Evolutionary conservation across 1,140 invertebrate species (phyloP).

Genomic region (Drosophila saltans): DNA sequence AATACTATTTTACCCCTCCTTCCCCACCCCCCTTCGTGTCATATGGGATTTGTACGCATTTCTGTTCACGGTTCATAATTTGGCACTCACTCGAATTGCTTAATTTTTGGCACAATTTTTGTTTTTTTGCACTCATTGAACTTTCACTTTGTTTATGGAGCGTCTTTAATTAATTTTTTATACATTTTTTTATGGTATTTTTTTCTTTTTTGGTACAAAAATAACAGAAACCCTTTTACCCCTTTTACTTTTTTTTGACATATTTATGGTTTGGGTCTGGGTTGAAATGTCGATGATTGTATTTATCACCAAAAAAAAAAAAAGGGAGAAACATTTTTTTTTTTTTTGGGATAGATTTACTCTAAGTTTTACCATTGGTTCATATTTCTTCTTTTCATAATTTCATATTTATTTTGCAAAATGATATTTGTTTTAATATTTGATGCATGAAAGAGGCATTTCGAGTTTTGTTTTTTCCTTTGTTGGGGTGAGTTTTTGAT

Average conservation of each 20-base stretch:
- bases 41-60: conserved; percentile 46
- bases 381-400: conserved; percentile 51
- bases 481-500: not conserved
- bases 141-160: conserved; percentile 65
- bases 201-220: conserved; percentile 52
- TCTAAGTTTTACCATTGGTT: conserved; percentile 44
- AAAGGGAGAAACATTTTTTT: conserved; percentile 25
- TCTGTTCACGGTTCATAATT: conserved; percentile 51
- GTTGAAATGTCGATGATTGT: conserved; percentile 41
- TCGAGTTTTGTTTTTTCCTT: not conserved
- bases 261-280: conserved; percentile 54
- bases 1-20: not conserved
- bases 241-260: conserved; percentile 48
- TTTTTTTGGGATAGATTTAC: conserved; percentile 56
- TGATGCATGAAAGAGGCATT: conserved; percentile 17
- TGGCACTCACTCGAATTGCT: conserved; percentile 64
- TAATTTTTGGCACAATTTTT: conserved; percentile 43
- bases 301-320: conserved; percentile 25
- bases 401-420: conserved; percentile 74
- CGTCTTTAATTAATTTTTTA: conserved; percentile 73
- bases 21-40: not conserved
- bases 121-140: conserved; percentile 51
- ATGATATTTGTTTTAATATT: conserved; percentile 70
- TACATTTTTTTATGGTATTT: conserved; percentile 21
- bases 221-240: conserved; percentile 47